phyloP scores from a whole-genome alignment of 2,888 invertebrate genomes.

The Drosophila neotestacea region DNA sequence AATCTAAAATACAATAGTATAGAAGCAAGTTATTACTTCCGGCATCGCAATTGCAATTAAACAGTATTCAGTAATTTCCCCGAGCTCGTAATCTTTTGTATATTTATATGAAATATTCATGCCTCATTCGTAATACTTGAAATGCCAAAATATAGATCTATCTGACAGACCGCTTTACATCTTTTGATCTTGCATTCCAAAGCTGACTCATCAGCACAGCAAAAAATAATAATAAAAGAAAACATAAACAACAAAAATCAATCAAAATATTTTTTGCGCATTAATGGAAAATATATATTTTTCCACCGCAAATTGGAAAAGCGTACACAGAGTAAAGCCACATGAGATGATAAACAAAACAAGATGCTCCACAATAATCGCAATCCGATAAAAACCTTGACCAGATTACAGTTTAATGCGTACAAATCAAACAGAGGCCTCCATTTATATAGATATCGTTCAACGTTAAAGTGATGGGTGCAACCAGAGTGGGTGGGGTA shows the following conservation, averaged over 20 bases:
- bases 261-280: conserved; percentile 55
- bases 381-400: conserved; percentile 66
- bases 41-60: neutral
- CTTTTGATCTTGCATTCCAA: conserved; percentile 42
- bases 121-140: conserved; percentile 22
- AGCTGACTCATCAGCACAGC: conserved; percentile 50
- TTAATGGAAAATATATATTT: conserved; percentile 43
- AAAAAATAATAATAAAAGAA: conserved; percentile 23
- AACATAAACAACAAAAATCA: conserved; percentile 35
- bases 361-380: conserved; percentile 48
- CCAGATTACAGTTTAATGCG: conserved; percentile 74
- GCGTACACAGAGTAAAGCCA: conserved; percentile 21
- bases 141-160: conserved; percentile 19
- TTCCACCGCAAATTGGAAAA: conserved; percentile 35
- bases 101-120: conserved; percentile 2
- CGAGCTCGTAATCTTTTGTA: conserved; percentile 2
- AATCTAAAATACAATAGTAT: too few species aligned
- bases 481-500: conserved; percentile 1
- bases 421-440: conserved; percentile 71
- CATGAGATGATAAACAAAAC: conserved; percentile 51
- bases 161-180: conserved; percentile 11
- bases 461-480: conserved; percentile 34
- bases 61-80: neutral
- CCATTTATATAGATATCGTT: conserved; percentile 52
- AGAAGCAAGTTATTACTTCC: neutral